phyloP scores from a whole-genome alignment of 2,113 vertebrate genomes.

The Heterocephalus glaber region DNA sequence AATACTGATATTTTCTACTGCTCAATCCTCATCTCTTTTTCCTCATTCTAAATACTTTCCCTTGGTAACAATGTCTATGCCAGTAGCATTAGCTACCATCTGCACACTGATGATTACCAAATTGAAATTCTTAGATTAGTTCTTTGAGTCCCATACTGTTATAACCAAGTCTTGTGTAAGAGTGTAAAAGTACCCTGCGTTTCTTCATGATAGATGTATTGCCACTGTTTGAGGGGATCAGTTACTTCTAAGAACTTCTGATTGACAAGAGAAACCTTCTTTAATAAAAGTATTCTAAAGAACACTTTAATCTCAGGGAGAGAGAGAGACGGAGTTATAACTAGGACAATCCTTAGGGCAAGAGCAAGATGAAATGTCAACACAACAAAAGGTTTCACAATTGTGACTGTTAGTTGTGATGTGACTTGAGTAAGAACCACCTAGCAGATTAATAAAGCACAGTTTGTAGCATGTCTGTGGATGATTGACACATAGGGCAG shows the following conservation, averaged over 20 bases:
- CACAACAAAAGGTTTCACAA: neutral
- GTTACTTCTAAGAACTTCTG: neutral
- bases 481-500: neutral
- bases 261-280: neutral
- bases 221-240: neutral
- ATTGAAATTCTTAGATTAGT: neutral
- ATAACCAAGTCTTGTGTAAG: neutral
- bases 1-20: neutral
- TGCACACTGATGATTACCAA: neutral
- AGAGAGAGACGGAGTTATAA: neutral
- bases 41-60: neutral
- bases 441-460: neutral
- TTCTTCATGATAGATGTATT: neutral
- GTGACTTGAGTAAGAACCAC: neutral
- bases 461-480: neutral
- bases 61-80: neutral
- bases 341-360: neutral
- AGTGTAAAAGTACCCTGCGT: neutral
- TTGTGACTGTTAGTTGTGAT: neutral
- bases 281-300: neutral
- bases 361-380: neutral
- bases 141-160: neutral
- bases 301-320: neutral
- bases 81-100: neutral
- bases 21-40: neutral